Evolutionary conservation across 2,113 vertebrate genomes (phyloP).

Genomic region (Hyaena hyaena): DNA sequence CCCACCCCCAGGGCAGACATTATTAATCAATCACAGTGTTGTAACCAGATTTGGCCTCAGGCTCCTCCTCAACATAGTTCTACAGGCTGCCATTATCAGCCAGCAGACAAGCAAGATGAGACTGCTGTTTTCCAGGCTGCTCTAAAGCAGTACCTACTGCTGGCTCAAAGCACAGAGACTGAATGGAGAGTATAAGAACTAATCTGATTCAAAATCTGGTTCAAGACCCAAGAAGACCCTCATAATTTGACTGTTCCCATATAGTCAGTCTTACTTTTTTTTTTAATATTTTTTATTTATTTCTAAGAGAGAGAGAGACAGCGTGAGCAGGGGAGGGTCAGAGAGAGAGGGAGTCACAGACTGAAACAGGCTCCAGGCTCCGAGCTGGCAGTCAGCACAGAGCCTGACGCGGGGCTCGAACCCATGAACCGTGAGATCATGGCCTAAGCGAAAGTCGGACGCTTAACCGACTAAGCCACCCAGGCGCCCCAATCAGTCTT

Average conservation of each 20-base stretch:
- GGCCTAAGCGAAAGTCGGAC: too few relatives aligned
- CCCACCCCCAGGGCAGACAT: not conserved
- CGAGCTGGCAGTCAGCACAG: too few relatives aligned
- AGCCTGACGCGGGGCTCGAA: too few relatives aligned
- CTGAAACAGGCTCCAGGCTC: too few relatives aligned
- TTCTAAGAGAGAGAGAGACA: too few relatives aligned
- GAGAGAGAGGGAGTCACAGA: too few relatives aligned
- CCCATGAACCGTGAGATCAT: too few relatives aligned
- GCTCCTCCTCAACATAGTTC: not conserved
- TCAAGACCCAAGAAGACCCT: conserved; percentile 8
- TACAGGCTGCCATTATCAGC: not conserved
- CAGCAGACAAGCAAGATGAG: not conserved
- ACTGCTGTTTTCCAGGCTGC: not conserved
- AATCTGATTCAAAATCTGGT: not conserved
- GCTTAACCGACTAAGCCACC: too few relatives aligned
- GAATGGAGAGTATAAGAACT: not conserved
- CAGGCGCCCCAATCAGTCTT: not conserved
- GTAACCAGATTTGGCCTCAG: not conserved
- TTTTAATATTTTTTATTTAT: too few relatives aligned
- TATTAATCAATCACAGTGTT: not conserved
- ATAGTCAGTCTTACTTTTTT: not conserved
- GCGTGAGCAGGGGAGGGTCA: too few relatives aligned
- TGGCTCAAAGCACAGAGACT: not conserved
- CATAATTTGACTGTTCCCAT: not conserved
- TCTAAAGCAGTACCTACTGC: not conserved